Evolutionary conservation across 35 echinoderm and acorn worm species (phyloP).

Genomic region (Ophioderma brevispina): DNA sequence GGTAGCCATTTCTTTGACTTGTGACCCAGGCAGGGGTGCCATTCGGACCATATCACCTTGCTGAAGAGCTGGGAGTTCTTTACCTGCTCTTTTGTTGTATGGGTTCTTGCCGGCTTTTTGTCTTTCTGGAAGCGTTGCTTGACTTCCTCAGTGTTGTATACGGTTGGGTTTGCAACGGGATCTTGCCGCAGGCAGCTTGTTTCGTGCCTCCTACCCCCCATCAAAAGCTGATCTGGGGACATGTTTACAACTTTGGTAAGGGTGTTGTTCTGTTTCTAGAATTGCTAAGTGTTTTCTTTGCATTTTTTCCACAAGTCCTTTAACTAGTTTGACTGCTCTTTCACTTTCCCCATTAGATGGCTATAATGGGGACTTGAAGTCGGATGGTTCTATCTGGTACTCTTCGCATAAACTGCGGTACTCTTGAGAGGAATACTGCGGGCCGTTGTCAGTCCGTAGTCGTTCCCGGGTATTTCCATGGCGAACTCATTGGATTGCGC

Average conservation of each 20-base stretch:
- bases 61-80: too few species aligned
- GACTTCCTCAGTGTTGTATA: not conserved
- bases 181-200: constrained; percentile 14
- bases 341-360: constrained; percentile 52
- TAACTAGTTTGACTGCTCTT: constrained; percentile 68
- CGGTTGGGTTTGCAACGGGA: constrained; percentile 27
- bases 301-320: constrained; percentile 52
- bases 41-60: too few species aligned
- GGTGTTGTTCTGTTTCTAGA: constrained; percentile 61
- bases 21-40: too few species aligned
- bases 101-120: too few species aligned
- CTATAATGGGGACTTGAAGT: constrained; percentile 47
- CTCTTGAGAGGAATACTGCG: constrained; percentile 58
- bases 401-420: constrained; percentile 55
- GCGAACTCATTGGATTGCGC: constrained; percentile 51
- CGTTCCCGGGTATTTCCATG: constrained; percentile 58
- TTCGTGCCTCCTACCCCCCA: constrained; percentile 51
- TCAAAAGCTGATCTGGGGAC: constrained; percentile 64
- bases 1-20: too few species aligned
- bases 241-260: constrained; percentile 26
- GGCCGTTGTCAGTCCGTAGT: constrained; percentile 72
- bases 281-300: constrained; percentile 53
- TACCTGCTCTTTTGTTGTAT: too few species aligned
- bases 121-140: not conserved
- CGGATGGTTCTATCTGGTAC: constrained; percentile 33